Conservation (phyloP, 1,140 invertebrate genomes). For the Calephelis nemesis region DNA sequence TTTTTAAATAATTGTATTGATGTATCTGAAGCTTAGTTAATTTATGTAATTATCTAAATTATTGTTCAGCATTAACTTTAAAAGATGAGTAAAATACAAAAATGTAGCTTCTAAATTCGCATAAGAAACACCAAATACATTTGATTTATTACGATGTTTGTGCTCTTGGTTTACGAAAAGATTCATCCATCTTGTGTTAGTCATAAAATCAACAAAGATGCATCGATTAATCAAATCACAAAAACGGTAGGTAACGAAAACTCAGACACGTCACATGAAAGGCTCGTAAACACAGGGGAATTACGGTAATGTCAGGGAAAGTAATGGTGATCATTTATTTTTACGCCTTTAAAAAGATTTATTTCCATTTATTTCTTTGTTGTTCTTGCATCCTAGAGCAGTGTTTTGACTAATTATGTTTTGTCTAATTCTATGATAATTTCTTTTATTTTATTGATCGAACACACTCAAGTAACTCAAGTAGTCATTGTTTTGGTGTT, state of each 20-base stretch:
- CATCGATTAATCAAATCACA: slow-evolving; percentile 12
- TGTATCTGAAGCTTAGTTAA: no score
- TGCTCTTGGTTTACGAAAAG: background rate
- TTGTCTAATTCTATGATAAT: no score
- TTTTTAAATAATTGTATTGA: no score
- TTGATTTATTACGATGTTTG: slow-evolving; percentile 4
- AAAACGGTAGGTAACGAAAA: slow-evolving; percentile 8
- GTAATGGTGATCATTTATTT: background rate
- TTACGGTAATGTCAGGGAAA: background rate
- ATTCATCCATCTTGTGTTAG: slow-evolving; percentile 6
- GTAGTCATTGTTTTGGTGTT: no score
- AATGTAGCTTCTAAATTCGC: background rate
- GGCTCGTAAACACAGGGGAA: slow-evolving; percentile 8
- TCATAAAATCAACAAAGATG: slow-evolving; percentile 13
- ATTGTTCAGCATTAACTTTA: no score
- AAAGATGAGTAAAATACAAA: no score
- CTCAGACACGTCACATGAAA: slow-evolving; percentile 13
- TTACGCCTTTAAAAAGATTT: background rate
- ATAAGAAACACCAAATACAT: background rate
- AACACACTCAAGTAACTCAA: no score
- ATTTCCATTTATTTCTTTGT: no score
- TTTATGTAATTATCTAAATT: no score
- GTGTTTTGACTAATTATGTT: no score
- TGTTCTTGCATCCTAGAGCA: no score
- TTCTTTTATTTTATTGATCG: no score